A percentile compares a stretch with the other conserved stretches of the same genome.
phyloP scores from a whole-genome alignment of 1,140 invertebrate species.

The Microplitis demolitor region DNA sequence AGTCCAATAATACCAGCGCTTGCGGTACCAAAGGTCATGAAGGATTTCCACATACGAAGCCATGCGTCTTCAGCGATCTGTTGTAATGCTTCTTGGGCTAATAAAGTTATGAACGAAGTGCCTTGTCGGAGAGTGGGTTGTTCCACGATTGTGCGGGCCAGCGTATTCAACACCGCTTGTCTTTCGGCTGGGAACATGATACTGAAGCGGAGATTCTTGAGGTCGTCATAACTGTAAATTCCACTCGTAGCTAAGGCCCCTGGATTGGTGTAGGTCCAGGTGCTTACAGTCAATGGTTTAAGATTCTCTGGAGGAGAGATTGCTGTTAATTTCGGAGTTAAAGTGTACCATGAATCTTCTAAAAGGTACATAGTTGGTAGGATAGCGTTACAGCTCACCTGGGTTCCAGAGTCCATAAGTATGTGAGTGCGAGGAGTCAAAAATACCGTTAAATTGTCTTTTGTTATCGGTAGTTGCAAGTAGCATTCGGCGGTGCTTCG shows the following conservation, averaged over 20 bases:
- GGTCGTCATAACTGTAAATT: not conserved
- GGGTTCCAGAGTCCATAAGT: not conserved
- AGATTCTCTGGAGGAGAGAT: not conserved
- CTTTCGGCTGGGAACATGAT: constrained; percentile 1
- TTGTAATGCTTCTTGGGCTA: constrained; percentile 19
- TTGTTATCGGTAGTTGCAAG: not conserved
- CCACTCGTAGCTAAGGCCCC: not conserved
- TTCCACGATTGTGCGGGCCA: not conserved
- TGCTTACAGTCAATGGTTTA: constrained; percentile 3
- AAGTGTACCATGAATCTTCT: not conserved
- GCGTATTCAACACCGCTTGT: not conserved
- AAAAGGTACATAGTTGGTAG: not conserved
- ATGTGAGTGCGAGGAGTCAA: constrained; percentile 17
- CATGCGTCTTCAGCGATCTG: constrained; percentile 13
- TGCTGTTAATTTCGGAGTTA: not conserved
- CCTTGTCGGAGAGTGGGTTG: not conserved
- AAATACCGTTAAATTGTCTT: not conserved
- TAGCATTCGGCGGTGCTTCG: not conserved
- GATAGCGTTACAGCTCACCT: not conserved
- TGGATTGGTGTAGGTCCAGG: constrained; percentile 2
- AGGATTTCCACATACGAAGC: constrained; percentile 15
- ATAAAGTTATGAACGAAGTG: not conserved
- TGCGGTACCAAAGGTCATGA: constrained; percentile 5
- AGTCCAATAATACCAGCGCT: constrained; percentile 26
- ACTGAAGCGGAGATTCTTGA: not conserved